A percentile compares a stretch with the other conserved stretches of the same genome.
phyloP scores from a whole-genome alignment of 2,797 vertebrate genomes.

The Micromesistius poutassou region DNA sequence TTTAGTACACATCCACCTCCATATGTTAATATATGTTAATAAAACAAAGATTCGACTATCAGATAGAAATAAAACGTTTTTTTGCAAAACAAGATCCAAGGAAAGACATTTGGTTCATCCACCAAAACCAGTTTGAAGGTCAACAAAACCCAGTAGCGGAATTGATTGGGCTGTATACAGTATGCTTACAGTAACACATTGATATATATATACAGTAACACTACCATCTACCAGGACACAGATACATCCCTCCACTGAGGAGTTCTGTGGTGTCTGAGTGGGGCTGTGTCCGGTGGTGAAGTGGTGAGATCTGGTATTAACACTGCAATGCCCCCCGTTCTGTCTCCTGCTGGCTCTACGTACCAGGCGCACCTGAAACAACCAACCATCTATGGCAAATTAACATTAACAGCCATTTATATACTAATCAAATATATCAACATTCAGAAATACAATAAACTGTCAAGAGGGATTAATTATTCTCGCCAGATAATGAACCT shows the following conservation, averaged over 20 bases:
- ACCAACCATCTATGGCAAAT: background rate
- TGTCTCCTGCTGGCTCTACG: background rate
- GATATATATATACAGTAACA: conserved; percentile 33
- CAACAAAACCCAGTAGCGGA: conserved; percentile 24
- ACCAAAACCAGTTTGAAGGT: conserved; percentile 31
- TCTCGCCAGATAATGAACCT: background rate
- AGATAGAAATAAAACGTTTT: conserved; percentile 45
- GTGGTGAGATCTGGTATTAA: conserved; percentile 9
- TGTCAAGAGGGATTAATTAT: background rate
- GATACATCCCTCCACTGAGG: conserved; percentile 34
- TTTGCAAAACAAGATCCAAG: conserved; percentile 36
- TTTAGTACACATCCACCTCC: conserved; percentile 65
- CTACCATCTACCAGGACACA: conserved; percentile 51
- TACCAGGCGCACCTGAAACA: background rate
- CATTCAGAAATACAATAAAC: background rate
- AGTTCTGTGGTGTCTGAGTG: conserved; percentile 25
- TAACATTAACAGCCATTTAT: background rate
- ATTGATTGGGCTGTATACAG: background rate
- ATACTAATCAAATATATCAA: background rate
- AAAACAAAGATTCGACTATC: conserved; percentile 45
- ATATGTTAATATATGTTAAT: background rate
- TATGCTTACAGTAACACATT: conserved; percentile 67
- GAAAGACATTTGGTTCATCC: conserved; percentile 25
- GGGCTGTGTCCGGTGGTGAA: conserved; percentile 21
- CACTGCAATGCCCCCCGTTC: background rate